Percentiles rank a stretch among this genome's conserved stretches.
phyloP scores from a whole-genome alignment of 2,888 invertebrate genomes.

The Drosophila imparisetae region DNA sequence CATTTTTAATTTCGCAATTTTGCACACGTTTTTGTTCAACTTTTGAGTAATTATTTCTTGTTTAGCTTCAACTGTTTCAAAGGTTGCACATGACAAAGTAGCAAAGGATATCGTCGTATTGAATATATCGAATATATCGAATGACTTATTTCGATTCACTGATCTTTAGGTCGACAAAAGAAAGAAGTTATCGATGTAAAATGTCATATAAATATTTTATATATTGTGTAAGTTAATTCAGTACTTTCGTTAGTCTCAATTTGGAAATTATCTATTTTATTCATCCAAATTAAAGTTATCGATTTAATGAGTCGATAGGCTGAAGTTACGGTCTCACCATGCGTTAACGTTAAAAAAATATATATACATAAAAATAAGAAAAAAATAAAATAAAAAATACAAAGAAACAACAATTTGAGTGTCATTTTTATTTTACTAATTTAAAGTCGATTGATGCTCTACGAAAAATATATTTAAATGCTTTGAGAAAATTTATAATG shows the following conservation, averaged over 20 bases:
- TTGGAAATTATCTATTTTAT: background rate
- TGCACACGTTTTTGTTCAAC: slow-evolving; percentile 15
- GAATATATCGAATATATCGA: too few relatives aligned
- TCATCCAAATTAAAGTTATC: background rate
- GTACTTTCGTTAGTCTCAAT: background rate
- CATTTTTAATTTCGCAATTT: slow-evolving; percentile 28
- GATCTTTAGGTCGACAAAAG: background rate
- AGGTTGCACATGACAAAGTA: too few relatives aligned
- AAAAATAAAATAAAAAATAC: too few relatives aligned
- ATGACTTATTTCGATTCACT: background rate
- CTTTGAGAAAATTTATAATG: too few relatives aligned
- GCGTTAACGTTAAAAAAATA: too few relatives aligned
- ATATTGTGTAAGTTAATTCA: background rate
- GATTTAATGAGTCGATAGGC: background rate
- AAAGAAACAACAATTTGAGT: too few relatives aligned
- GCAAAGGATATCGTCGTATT: too few relatives aligned
- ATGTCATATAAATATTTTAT: background rate
- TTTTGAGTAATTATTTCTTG: background rate
- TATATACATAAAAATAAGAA: too few relatives aligned
- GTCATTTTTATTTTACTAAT: too few relatives aligned
- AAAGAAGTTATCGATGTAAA: background rate
- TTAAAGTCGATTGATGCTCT: too few relatives aligned
- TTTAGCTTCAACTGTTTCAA: slow-evolving; percentile 10
- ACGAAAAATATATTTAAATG: too few relatives aligned
- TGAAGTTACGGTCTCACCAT: background rate